Conservation (phyloP, 2,888 invertebrate species). For the Brachyopa scutellaris region DNA sequence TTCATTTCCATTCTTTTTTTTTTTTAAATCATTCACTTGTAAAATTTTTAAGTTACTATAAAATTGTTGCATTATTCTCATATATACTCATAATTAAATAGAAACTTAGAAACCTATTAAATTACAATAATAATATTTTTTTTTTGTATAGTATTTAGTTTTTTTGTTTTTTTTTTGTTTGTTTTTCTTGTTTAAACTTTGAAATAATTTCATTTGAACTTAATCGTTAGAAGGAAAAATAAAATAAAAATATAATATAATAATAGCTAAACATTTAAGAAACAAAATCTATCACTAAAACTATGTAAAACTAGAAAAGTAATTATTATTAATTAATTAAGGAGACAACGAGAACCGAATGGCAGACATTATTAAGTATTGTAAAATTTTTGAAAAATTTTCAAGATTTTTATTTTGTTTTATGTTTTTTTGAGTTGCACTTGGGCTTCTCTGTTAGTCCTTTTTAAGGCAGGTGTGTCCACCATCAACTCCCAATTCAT, state of each 20-base stretch:
- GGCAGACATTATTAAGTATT: constrained; percentile 51
- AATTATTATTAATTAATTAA: constrained; percentile 35
- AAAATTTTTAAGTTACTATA: constrained; percentile 54
- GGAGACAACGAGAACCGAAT: constrained; percentile 70
- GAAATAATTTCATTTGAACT: constrained; percentile 73
- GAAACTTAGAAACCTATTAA: constrained; percentile 73
- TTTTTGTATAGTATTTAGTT: constrained; percentile 23
- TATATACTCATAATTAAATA: constrained; percentile 59
- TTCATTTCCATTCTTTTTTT: constrained; percentile 38
- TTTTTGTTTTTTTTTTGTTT: constrained; percentile 30
- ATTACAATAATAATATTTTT: constrained; percentile 45
- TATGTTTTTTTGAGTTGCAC: constrained; percentile 37
- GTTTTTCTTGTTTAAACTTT: constrained; percentile 46
- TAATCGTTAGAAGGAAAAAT: constrained; percentile 58
- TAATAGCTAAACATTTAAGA: constrained; percentile 67
- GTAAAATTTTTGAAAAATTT: constrained; percentile 27
- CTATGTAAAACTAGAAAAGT: constrained; percentile 52
- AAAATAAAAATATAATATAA: constrained; percentile 47
- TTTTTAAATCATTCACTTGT: constrained; percentile 59
- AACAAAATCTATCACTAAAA: constrained; percentile 66
- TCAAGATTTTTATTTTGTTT: constrained; percentile 14
- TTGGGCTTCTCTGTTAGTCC: constrained; percentile 57
- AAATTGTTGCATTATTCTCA: constrained; percentile 60
- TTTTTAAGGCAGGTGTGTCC: constrained; percentile 69
- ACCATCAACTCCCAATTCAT: constrained; percentile 59